Conservation (phyloP, 2,888 invertebrate genomes). For the Drosophila recens region DNA sequence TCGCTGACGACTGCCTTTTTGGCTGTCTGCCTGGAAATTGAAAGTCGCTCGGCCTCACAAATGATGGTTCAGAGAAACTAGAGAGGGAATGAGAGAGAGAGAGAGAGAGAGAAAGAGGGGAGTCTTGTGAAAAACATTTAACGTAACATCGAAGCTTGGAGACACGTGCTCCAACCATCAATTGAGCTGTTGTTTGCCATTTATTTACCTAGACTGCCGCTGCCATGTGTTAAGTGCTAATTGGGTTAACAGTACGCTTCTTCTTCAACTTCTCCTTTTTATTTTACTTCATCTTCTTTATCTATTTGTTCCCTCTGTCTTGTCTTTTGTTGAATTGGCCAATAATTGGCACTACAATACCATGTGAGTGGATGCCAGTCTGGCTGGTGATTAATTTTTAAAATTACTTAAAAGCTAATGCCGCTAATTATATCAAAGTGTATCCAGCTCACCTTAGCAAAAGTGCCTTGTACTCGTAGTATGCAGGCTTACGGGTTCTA, state of each 20-base stretch:
- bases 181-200: conserved; percentile 75
- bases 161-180: conserved; percentile 75
- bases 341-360: conserved; percentile 53
- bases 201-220: conserved; percentile 70
- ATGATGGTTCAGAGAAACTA: neutral
- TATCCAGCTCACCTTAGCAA: conserved; percentile 28
- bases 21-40: conserved; percentile 71
- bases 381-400: conserved; percentile 70
- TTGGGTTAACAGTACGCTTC: conserved; percentile 67
- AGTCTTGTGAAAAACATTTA: conserved; percentile 54
- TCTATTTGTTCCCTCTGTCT: conserved; percentile 4
- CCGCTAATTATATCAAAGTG: conserved; percentile 69
- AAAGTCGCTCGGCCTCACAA: conserved; percentile 60
- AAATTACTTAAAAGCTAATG: conserved; percentile 71
- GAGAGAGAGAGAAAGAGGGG: neutral
- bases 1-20: conserved; percentile 78
- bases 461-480: conserved; percentile 15
- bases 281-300: neutral
- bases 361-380: conserved; percentile 21
- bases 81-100: neutral
- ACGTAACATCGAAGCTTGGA: conserved; percentile 61
- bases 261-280: neutral
- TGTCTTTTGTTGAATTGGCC: conserved; percentile 37
- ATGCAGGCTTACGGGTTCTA: conserved; percentile 3
- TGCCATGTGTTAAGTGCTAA: conserved; percentile 77